A percentile compares a stretch with the other conserved stretches of the same genome.
Evolutionary conservation across 2,888 invertebrate species (phyloP).

Genomic region (Suillia variegata): DNA sequence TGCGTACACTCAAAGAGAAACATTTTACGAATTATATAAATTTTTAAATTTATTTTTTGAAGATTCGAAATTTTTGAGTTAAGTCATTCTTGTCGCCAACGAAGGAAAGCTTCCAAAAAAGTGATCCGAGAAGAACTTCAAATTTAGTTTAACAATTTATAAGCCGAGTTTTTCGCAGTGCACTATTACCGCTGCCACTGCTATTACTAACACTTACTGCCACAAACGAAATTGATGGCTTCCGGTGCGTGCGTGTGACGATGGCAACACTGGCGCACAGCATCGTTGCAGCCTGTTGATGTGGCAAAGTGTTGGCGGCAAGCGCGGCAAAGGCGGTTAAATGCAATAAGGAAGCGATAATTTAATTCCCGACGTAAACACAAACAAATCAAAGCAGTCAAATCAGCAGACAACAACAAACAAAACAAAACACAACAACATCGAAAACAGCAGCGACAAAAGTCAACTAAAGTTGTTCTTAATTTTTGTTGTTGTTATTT

Average conservation of each 20-base stretch:
- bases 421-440: conserved; percentile 30
- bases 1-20: too few species aligned
- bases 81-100: too few species aligned
- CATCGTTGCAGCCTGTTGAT: conserved; percentile 12
- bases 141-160: too few species aligned
- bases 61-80: too few species aligned
- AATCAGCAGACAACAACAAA: conserved; percentile 31
- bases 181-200: too few species aligned
- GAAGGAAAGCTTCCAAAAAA: too few species aligned
- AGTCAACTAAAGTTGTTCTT: neutral
- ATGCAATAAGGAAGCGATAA: conserved; percentile 46
- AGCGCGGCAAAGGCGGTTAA: conserved; percentile 26
- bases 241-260: conserved; percentile 7
- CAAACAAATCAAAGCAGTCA: conserved; percentile 47
- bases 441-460: neutral
- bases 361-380: conserved; percentile 49
- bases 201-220: too few species aligned
- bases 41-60: too few species aligned
- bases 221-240: conserved; percentile 20
- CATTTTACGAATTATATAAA: too few species aligned
- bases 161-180: too few species aligned
- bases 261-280: neutral
- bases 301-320: neutral
- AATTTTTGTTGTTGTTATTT: neutral
- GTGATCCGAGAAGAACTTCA: too few species aligned